phyloP scores from a whole-genome alignment of 2,797 vertebrate species.

The Microtus californicus region DNA sequence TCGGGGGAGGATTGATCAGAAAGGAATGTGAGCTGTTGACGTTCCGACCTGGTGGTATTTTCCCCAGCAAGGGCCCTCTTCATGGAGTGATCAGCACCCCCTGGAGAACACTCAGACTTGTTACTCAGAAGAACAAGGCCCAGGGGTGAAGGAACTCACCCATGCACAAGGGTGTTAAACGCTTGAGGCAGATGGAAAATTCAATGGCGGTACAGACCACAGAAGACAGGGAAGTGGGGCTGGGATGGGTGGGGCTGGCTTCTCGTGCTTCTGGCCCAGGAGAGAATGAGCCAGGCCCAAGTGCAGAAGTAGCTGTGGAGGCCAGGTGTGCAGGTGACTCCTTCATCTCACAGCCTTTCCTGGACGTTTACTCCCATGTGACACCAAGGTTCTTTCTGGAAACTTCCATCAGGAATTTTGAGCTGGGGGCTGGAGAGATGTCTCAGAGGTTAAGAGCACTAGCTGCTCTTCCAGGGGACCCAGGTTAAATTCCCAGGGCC shows the following conservation, averaged over 20 bases:
- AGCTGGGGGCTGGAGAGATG: background rate
- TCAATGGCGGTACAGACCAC: background rate
- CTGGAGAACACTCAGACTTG: background rate
- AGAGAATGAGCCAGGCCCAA: background rate
- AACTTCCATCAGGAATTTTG: background rate
- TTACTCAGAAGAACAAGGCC: background rate
- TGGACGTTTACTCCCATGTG: background rate
- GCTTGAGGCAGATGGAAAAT: background rate
- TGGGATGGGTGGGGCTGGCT: background rate
- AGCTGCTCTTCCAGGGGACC: background rate
- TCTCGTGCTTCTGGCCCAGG: conserved; percentile 7
- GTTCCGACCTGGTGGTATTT: background rate
- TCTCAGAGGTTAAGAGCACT: background rate
- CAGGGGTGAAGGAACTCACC: background rate
- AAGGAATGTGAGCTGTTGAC: background rate
- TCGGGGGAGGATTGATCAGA: background rate
- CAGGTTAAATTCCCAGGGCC: background rate
- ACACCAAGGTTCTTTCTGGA: background rate
- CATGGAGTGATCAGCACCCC: background rate
- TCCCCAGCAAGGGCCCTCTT: background rate
- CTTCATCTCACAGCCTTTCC: background rate
- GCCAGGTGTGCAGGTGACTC: background rate
- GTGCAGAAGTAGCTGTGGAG: background rate
- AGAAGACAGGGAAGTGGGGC: accelerated
- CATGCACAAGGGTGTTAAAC: background rate